These are phyloP conservation scores for Stigmatopora argus DNA, from an alignment of 2,113 vertebrate genomes.

Conservation along the genomic window DNA sequence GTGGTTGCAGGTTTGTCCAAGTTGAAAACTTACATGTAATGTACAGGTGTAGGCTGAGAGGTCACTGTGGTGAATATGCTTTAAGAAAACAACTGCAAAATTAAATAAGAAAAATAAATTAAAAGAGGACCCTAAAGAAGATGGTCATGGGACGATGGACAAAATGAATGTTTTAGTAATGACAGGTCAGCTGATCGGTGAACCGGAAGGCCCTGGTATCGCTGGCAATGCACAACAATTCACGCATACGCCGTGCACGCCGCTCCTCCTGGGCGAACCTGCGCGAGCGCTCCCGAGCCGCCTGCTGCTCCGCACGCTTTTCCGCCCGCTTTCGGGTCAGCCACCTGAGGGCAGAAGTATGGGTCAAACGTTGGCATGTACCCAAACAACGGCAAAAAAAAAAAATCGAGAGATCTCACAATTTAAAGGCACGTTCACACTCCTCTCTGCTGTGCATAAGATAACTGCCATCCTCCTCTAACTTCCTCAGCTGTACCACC, in stretches of 20 bases:
- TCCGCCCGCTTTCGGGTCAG: slow-evolving; percentile 81
- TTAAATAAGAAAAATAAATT: neutral
- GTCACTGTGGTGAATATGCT: slow-evolving; percentile 24
- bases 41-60: slow-evolving; percentile 6
- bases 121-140: no score
- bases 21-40: neutral
- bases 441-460: slow-evolving; percentile 77
- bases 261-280: slow-evolving; percentile 82
- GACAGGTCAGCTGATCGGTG: slow-evolving; percentile 73
- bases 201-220: slow-evolving; percentile 77
- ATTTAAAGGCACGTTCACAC: slow-evolving; percentile 83
- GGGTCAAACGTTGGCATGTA: neutral
- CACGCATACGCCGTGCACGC: slow-evolving; percentile 74
- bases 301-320: slow-evolving; percentile 79
- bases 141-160: no score
- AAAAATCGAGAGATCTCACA: slow-evolving; percentile 68
- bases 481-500: slow-evolving; percentile 76
- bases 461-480: slow-evolving; percentile 75
- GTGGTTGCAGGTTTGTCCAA: neutral
- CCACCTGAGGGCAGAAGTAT: slow-evolving; percentile 74
- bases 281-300: slow-evolving; percentile 75
- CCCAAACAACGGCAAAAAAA: neutral
- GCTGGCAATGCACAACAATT: slow-evolving; percentile 67
- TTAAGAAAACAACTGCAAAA: neutral
- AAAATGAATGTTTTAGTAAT: slow-evolving; percentile 40